Evolutionary conservation across 2,888 invertebrate genomes (phyloP).

Genomic region (Amblyjoppa proteus): DNA sequence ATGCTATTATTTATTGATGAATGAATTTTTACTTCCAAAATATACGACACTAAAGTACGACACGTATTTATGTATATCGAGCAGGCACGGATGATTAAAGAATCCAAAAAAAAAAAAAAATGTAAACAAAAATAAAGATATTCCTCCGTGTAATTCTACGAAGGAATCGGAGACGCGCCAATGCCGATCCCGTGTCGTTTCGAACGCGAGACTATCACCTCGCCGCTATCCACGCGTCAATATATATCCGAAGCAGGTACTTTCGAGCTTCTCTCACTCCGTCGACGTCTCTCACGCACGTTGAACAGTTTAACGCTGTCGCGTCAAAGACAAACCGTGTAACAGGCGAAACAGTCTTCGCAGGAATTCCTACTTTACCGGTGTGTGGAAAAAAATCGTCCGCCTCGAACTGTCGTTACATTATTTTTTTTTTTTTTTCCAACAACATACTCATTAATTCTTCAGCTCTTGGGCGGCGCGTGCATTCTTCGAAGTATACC

Average conservation of each 20-base stretch:
- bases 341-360: not conserved
- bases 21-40: not conserved
- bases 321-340: conserved; percentile 16
- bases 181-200: conserved; percentile 48
- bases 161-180: conserved; percentile 7
- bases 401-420: not conserved
- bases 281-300: conserved; percentile 29
- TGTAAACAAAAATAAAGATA: not conserved
- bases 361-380: not conserved
- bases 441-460: too few species aligned
- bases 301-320: conserved; percentile 6
- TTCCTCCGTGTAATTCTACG: not conserved
- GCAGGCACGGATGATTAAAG: not conserved
- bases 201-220: conserved; percentile 65
- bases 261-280: conserved; percentile 51
- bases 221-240: conserved; percentile 60
- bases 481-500: too few species aligned
- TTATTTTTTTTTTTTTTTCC: too few species aligned
- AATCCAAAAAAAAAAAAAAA: not conserved
- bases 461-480: too few species aligned
- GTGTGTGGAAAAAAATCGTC: not conserved
- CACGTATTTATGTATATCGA: too few species aligned
- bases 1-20: not conserved
- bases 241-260: conserved; percentile 65
- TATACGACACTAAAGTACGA: not conserved